Conservation (phyloP, 2,113 vertebrate species). For the Caranx melampygus region DNA sequence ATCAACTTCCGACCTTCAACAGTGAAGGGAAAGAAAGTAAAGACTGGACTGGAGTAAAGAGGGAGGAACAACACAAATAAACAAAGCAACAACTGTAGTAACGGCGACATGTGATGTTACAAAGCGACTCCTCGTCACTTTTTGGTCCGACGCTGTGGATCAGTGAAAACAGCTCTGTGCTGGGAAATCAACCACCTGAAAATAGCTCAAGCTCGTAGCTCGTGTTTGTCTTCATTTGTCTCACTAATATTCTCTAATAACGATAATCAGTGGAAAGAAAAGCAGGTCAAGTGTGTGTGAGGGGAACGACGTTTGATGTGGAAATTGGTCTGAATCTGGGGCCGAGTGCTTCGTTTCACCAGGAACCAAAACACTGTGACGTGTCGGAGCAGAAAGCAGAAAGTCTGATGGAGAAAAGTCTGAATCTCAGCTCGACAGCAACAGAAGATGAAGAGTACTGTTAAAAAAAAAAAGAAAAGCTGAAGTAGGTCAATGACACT, state of each 20-base stretch:
- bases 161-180: neutral
- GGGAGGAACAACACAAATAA: constrained; percentile 62
- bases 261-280: constrained; percentile 34
- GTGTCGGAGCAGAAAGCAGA: no score
- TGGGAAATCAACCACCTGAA: neutral
- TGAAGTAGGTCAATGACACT: no score
- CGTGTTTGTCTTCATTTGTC: constrained; percentile 40
- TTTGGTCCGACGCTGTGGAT: neutral
- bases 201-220: constrained; percentile 1
- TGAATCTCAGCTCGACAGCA: no score
- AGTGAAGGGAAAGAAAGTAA: constrained; percentile 53
- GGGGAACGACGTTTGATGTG: constrained; percentile 20
- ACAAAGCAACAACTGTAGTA: constrained; percentile 67
- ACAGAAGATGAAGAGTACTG: no score
- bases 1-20: constrained; percentile 71
- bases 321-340: constrained; percentile 18
- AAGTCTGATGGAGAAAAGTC: no score
- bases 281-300: neutral
- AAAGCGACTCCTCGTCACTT: neutral
- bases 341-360: neutral
- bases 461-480: no score
- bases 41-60: constrained; percentile 12
- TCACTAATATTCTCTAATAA: constrained; percentile 7
- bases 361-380: neutral
- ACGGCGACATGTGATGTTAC: constrained; percentile 41